Conservation (phyloP, 2,797 vertebrate genomes). For the Lagodon rhomboides region DNA sequence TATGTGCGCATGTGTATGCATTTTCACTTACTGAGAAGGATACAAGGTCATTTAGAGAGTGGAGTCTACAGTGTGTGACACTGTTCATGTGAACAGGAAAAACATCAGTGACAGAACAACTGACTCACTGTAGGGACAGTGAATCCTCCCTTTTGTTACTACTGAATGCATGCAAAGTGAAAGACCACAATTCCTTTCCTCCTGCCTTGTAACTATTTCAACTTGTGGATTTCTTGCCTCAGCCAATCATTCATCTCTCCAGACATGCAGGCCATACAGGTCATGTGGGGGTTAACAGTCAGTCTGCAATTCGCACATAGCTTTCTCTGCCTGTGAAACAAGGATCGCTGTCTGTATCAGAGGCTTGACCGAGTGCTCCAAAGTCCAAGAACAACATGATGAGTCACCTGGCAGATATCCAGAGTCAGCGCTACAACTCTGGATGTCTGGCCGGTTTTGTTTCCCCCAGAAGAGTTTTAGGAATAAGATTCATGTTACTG, state of each 20-base stretch:
- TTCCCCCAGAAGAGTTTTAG: not conserved
- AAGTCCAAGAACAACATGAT: slow-evolving; percentile 34
- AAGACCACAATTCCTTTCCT: slow-evolving; percentile 36
- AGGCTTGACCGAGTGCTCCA: slow-evolving; percentile 32
- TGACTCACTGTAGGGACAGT: slow-evolving; percentile 49
- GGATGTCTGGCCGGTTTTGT: slow-evolving; percentile 28
- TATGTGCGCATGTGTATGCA: slow-evolving; percentile 4
- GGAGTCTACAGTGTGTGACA: slow-evolving; percentile 20
- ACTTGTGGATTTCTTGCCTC: slow-evolving; percentile 22
- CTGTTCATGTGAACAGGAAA: slow-evolving; percentile 32
- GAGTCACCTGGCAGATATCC: slow-evolving; percentile 59
- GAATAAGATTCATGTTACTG: slow-evolving; percentile 21
- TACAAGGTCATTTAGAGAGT: slow-evolving; percentile 49
- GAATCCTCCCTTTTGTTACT: slow-evolving; percentile 42
- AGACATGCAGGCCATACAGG: not conserved
- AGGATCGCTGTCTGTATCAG: slow-evolving; percentile 33
- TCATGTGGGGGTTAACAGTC: slow-evolving; percentile 19
- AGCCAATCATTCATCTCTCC: slow-evolving; percentile 9
- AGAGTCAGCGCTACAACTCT: slow-evolving; percentile 45
- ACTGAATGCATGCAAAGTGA: slow-evolving; percentile 37
- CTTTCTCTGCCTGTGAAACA: slow-evolving; percentile 27
- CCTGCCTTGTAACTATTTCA: slow-evolving; percentile 6
- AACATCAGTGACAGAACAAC: slow-evolving; percentile 46
- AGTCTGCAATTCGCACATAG: not conserved
- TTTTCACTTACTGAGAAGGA: slow-evolving; percentile 38